These are phyloP conservation scores for Listrodromus nycthemerus DNA, from an alignment of 2,888 invertebrate genomes.

Conservation along the genomic window DNA sequence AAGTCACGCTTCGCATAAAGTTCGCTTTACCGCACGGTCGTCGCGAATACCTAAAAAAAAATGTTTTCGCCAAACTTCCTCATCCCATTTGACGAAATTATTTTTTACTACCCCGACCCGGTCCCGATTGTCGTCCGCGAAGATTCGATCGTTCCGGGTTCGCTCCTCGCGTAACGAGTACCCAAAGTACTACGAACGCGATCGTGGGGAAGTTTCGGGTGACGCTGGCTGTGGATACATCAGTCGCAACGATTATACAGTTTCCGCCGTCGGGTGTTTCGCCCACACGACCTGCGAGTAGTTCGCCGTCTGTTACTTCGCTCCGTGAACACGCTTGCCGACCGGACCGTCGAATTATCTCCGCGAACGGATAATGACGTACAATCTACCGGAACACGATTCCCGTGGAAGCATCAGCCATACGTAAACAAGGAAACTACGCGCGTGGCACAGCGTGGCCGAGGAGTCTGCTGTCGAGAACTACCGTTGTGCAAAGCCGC, in stretches of 20 bases:
- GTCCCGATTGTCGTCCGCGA: no score
- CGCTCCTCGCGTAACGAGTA: neutral
- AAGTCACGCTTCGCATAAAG: no score
- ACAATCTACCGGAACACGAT: constrained; percentile 13
- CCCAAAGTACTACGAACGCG: neutral
- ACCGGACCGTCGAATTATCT: constrained; percentile 42
- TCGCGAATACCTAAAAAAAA: no score
- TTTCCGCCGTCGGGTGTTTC: neutral
- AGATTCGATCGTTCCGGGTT: neutral
- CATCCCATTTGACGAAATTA: no score
- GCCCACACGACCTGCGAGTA: constrained; percentile 7
- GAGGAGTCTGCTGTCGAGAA: neutral
- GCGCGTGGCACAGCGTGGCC: neutral
- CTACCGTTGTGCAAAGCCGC: constrained; percentile 18
- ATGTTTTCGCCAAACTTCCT: no score
- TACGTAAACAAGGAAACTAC: constrained; percentile 5
- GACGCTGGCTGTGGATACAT: neutral
- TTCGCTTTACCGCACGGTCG: no score
- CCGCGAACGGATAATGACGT: constrained; percentile 37
- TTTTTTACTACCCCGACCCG: no score
- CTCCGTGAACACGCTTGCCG: constrained; percentile 5
- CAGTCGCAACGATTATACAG: constrained; percentile 12
- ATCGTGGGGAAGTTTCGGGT: neutral
- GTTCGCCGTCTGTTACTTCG: neutral
- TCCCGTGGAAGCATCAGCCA: neutral